These are phyloP conservation scores for Caenorhabditis parvicauda DNA, from an alignment of 2,888 invertebrate species.

Conservation along the genomic window DNA sequence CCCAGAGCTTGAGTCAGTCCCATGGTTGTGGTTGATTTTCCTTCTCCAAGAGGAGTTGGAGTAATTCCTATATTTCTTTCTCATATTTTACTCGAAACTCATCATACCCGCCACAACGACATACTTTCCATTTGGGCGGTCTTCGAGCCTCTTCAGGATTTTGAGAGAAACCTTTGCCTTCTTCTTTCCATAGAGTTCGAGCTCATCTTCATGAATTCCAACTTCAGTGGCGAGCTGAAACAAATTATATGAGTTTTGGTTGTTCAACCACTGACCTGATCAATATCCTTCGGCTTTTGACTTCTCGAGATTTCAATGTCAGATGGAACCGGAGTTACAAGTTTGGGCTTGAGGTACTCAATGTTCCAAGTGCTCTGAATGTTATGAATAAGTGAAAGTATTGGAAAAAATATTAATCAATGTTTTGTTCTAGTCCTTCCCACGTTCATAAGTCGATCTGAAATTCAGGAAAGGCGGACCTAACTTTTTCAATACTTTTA, in stretches of 20 bases:
- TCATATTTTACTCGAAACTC: neutral
- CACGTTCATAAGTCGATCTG: too few species aligned
- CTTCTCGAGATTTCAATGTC: slow-evolving; percentile 86
- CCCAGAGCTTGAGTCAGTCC: slow-evolving; percentile 85
- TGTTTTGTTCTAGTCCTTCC: neutral
- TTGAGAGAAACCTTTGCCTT: slow-evolving; percentile 89
- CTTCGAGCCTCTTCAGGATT: slow-evolving; percentile 75
- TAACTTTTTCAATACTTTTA: too few species aligned
- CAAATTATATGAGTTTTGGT: neutral
- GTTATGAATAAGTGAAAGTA: neutral
- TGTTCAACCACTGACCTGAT: slow-evolving; percentile 12
- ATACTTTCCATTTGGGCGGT: slow-evolving; percentile 79
- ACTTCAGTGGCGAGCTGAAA: slow-evolving; percentile 54
- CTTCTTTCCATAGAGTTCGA: slow-evolving; percentile 84
- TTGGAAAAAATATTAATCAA: neutral
- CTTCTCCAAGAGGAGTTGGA: slow-evolving; percentile 97
- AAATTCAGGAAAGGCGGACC: too few species aligned
- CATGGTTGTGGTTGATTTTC: slow-evolving; percentile 91
- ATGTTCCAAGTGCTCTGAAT: slow-evolving; percentile 37
- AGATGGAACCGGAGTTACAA: slow-evolving; percentile 76
- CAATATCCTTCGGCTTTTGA: slow-evolving; percentile 59
- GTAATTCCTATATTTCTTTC: slow-evolving; percentile 74
- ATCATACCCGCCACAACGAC: slow-evolving; percentile 91
- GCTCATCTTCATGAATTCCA: slow-evolving; percentile 74
- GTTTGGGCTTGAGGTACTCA: slow-evolving; percentile 38